Evolutionary conservation across 2,797 vertebrate species (phyloP).

Genomic region (Alcedo quadribrachys): DNA sequence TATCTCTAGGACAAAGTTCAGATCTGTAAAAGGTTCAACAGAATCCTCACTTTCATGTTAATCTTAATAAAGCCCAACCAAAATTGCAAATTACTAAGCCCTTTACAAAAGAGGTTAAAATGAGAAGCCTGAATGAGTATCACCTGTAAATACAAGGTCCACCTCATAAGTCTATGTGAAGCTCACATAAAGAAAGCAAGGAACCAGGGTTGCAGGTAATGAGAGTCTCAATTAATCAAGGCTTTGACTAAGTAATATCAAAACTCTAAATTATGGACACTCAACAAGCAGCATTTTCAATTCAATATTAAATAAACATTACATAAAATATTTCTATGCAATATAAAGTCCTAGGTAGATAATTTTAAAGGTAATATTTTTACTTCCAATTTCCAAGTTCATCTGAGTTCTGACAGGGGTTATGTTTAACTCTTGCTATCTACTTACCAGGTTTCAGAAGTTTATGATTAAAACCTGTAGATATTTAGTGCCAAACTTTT

Average conservation of each 20-base stretch:
- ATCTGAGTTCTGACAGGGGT: background rate
- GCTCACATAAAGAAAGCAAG: background rate
- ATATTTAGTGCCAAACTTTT: background rate
- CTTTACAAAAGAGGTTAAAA: background rate
- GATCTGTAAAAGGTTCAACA: background rate
- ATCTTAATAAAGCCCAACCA: background rate
- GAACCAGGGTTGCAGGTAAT: background rate
- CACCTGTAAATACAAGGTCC: background rate
- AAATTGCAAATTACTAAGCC: background rate
- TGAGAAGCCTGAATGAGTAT: background rate
- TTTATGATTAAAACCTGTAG: background rate
- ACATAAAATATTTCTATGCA: background rate
- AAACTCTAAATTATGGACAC: background rate
- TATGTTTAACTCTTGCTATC: background rate
- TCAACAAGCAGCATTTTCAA: background rate
- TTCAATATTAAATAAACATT: background rate
- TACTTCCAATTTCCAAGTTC: background rate
- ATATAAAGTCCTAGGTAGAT: background rate
- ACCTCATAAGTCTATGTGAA: background rate
- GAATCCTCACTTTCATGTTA: background rate
- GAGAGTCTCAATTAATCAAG: background rate
- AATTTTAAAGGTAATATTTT: background rate
- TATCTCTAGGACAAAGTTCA: background rate
- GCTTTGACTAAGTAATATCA: background rate
- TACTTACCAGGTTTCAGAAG: background rate